These are phyloP conservation scores for Asobara japonica DNA, from an alignment of 1,140 invertebrate species.

Conservation along the genomic window DNA sequence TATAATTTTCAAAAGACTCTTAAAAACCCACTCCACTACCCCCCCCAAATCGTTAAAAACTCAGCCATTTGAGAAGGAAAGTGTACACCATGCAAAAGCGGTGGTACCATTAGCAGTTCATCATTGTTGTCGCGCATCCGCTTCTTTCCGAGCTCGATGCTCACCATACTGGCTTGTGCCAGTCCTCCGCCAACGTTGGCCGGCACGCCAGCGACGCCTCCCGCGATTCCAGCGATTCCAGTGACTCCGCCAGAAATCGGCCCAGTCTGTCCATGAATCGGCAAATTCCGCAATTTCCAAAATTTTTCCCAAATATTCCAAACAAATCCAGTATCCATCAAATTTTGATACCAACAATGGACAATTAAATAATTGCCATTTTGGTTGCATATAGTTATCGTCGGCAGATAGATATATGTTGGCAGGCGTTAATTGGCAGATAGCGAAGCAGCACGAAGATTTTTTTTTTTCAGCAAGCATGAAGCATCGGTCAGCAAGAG, in stretches of 20 bases:
- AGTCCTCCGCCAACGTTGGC: constrained; percentile 65
- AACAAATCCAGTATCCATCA: background rate
- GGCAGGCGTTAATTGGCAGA: constrained; percentile 67
- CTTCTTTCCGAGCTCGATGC: constrained; percentile 85
- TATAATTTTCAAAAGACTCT: too few species aligned
- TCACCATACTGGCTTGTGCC: constrained; percentile 70
- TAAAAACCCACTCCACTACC: too few species aligned
- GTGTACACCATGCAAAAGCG: constrained; percentile 73
- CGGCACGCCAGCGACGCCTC: constrained; percentile 63
- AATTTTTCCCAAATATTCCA: background rate
- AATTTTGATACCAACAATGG: constrained; percentile 36
- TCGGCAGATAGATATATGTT: constrained; percentile 42
- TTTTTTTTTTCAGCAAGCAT: constrained; percentile 66
- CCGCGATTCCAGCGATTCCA: constrained; percentile 61
- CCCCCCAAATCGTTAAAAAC: too few species aligned
- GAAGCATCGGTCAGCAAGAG: constrained; percentile 68
- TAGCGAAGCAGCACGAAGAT: constrained; percentile 67
- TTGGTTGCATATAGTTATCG: constrained; percentile 34
- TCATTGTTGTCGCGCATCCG: constrained; percentile 83
- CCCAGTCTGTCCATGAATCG: too few species aligned
- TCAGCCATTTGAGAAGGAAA: constrained; percentile 51
- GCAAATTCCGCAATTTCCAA: too few species aligned
- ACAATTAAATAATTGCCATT: constrained; percentile 33
- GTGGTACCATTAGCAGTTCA: constrained; percentile 92
- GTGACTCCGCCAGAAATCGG: constrained; percentile 59